Conservation (phyloP, 2,888 invertebrate species). For the Rhaphigaster nebulosa region DNA sequence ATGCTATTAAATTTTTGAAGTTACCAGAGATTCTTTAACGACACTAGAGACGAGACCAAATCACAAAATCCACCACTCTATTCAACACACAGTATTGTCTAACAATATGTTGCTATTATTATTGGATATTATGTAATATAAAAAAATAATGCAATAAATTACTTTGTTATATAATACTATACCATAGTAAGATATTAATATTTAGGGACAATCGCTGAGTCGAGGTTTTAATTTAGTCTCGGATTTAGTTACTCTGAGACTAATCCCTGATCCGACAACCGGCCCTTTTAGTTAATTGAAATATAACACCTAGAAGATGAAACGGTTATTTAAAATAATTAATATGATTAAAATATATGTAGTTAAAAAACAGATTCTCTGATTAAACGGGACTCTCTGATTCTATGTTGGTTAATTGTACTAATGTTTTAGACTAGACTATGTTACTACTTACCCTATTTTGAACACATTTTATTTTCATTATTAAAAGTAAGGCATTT, state of each 20-base stretch:
- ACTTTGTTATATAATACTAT: slow-evolving; percentile 6
- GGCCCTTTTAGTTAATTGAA: neutral
- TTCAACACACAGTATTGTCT: neutral
- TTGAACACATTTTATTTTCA: slow-evolving; percentile 58
- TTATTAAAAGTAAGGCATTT: slow-evolving; percentile 56
- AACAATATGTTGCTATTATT: slow-evolving; percentile 15
- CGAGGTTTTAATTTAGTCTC: neutral
- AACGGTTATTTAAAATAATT: slow-evolving; percentile 47
- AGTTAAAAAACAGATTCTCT: slow-evolving; percentile 8
- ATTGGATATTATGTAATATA: slow-evolving; percentile 5
- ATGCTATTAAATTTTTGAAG: neutral
- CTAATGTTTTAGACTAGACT: slow-evolving; percentile 63
- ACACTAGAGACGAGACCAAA: slow-evolving; percentile 9
- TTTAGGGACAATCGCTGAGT: neutral
- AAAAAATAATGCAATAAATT: slow-evolving; percentile 36
- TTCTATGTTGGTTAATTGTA: slow-evolving; percentile 62
- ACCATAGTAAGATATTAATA: slow-evolving; percentile 35
- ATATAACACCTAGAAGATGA: slow-evolving; percentile 41
- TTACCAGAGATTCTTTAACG: slow-evolving; percentile 2
- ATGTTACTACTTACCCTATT: slow-evolving; percentile 61
- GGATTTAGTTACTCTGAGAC: neutral
- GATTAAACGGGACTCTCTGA: slow-evolving; percentile 28
- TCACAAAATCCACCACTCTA: slow-evolving; percentile 24
- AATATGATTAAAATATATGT: slow-evolving; percentile 36
- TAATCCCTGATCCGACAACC: neutral